Percentiles rank a stretch among this genome's conserved stretches.
Conservation (phyloP, 2,113 vertebrate genomes). For the Hylia prasina region DNA sequence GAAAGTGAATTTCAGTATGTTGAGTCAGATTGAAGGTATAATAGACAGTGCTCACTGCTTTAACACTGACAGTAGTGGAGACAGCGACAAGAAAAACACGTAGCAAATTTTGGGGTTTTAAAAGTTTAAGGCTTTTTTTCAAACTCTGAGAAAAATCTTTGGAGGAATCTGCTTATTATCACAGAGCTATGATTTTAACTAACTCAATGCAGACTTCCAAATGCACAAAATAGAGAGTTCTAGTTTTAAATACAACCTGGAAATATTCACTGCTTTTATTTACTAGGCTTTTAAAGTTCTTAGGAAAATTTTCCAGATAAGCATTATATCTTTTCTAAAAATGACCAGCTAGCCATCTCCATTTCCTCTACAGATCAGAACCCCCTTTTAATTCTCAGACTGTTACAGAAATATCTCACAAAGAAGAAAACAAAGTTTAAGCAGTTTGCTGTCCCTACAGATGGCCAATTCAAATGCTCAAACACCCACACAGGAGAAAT, state of each 20-base stretch:
- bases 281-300: not conserved
- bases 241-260: not conserved
- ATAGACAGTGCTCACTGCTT: not conserved
- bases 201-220: not conserved
- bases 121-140: not conserved
- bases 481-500: conserved; percentile 22
- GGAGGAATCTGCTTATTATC: not conserved
- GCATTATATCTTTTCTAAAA: not conserved
- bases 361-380: not conserved
- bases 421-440: conserved; percentile 20
- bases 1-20: not conserved
- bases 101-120: not conserved
- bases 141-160: not conserved
- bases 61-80: not conserved
- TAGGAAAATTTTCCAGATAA: not conserved
- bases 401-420: not conserved
- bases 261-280: not conserved
- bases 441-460: conserved; percentile 3
- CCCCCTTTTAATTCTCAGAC: conserved; percentile 1
- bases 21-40: not conserved
- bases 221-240: not conserved
- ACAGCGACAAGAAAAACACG: not conserved
- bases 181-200: not conserved
- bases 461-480: conserved; percentile 35
- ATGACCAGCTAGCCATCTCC: not conserved